These are phyloP conservation scores for Nesogale talazaci DNA, from an alignment of 2,113 vertebrate genomes.

Conservation along the genomic window DNA sequence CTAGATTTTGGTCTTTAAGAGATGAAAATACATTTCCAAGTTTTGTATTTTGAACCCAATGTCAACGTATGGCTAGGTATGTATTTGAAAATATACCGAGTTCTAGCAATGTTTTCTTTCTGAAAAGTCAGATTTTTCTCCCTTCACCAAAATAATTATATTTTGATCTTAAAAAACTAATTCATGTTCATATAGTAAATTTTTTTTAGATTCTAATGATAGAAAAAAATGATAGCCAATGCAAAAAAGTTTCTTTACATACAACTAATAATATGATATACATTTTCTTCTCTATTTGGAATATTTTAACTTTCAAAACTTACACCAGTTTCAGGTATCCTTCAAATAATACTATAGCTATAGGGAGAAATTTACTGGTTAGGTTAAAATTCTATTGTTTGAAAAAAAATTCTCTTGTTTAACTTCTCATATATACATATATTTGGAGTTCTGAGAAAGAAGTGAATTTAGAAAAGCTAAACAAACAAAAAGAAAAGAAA, in stretches of 20 bases:
- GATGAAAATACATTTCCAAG: slow-evolving; percentile 24
- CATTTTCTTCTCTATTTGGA: slow-evolving; percentile 26
- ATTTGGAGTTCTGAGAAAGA: slow-evolving; percentile 42
- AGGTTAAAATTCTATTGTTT: neutral
- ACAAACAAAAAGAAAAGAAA: neutral
- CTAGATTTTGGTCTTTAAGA: slow-evolving; percentile 19
- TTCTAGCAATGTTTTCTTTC: slow-evolving; percentile 38
- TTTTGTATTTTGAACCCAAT: neutral
- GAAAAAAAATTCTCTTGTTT: neutral
- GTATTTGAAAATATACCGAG: neutral
- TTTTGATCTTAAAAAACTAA: neutral
- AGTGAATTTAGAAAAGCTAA: slow-evolving; percentile 33
- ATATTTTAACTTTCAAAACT: slow-evolving; percentile 38
- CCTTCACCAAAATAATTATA: neutral
- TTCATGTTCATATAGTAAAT: neutral
- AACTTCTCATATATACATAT: neutral
- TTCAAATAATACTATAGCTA: neutral
- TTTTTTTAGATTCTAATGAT: neutral
- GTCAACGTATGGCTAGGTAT: neutral
- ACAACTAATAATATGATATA: slow-evolving; percentile 1
- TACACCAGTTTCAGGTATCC: neutral
- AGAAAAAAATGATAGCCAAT: slow-evolving; percentile 39
- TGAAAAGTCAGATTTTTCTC: slow-evolving; percentile 35
- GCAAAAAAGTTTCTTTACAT: slow-evolving; percentile 23
- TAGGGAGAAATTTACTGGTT: neutral